Conservation (phyloP, 2,797 vertebrate genomes). For the Pyrocephalus nanus region DNA sequence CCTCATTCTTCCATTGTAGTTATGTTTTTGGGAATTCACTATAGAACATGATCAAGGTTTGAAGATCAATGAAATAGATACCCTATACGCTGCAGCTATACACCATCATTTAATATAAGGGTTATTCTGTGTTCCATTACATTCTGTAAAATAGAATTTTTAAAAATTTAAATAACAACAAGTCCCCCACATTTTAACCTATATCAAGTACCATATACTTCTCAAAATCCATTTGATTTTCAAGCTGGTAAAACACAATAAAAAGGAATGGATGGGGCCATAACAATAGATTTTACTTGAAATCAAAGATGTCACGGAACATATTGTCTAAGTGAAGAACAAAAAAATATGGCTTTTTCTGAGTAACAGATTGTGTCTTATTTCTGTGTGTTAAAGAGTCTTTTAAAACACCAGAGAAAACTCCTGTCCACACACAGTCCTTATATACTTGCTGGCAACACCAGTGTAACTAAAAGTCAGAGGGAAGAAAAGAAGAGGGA, state of each 20-base stretch:
- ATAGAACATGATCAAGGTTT: neutral
- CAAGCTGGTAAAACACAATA: neutral
- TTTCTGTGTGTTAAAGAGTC: neutral
- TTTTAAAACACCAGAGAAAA: neutral
- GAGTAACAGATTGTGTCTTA: neutral
- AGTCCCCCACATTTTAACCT: neutral
- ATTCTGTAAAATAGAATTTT: neutral
- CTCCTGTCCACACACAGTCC: neutral
- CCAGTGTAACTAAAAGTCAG: neutral
- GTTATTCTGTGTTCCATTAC: neutral
- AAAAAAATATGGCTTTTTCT: neutral
- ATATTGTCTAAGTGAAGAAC: neutral
- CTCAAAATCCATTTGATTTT: neutral
- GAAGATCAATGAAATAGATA: neutral
- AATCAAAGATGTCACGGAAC: neutral
- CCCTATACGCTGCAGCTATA: neutral
- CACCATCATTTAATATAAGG: neutral
- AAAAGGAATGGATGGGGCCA: neutral
- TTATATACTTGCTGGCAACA: neutral
- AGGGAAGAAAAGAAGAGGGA: neutral
- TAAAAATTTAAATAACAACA: neutral
- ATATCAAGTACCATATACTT: neutral
- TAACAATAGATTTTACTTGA: constrained; percentile 1
- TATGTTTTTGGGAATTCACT: neutral
- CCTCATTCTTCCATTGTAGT: neutral